Base-by-base conservation (phyloP, 2,113 vertebrate genomes). In the Elephantulus edwardii region DNA sequence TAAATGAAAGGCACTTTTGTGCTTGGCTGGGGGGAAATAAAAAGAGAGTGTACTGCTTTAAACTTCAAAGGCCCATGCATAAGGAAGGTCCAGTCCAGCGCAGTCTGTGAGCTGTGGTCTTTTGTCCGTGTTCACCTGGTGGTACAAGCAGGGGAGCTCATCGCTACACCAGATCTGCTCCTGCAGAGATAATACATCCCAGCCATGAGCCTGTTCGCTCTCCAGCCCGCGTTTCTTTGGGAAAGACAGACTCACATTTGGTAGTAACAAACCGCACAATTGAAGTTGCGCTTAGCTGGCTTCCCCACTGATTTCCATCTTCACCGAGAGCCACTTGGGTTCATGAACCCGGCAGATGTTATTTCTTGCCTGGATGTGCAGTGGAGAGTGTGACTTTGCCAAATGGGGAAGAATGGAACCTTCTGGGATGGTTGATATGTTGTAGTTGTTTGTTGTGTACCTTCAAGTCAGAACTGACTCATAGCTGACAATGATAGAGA, bases 1-100 rank as follows among this genome's bases (percentile, higher is more conserved):
- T 20, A 52, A 58, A 38, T 50, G 52, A 93, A 91, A 96, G 77
- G 30, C 62, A 20, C 66, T 94, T 90, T 78, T n/a, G 38, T 44
- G 64, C 28, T 44, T 40, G 80, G 4, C 6, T 60, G 66, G 48
- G 50, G 11, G 13, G n/a, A 80, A 83, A 44, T 44, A 56, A 42
- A 50, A 30, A 71, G 1, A 30, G 0, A 72, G 76, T 30, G 38
- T 28, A 4, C 30, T 38, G 1, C 87, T 88, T 76, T 79, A 26
- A 64, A 40, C 12, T 6, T 8, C 6, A 77, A 44, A 83, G 77
- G 77, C 33, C 77, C 60, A 17, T 79, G 58, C 20, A 40, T 58
- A 28, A 58, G 88, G 38, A 28, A 58, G 88, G 38, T 7, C 3
- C 10, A 12, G 91, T 6, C 58, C 38, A 5, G 17, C 0, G 16